Base-by-base conservation (phyloP, 2,113 vertebrate species). In the Indicator maculatus region DNA sequence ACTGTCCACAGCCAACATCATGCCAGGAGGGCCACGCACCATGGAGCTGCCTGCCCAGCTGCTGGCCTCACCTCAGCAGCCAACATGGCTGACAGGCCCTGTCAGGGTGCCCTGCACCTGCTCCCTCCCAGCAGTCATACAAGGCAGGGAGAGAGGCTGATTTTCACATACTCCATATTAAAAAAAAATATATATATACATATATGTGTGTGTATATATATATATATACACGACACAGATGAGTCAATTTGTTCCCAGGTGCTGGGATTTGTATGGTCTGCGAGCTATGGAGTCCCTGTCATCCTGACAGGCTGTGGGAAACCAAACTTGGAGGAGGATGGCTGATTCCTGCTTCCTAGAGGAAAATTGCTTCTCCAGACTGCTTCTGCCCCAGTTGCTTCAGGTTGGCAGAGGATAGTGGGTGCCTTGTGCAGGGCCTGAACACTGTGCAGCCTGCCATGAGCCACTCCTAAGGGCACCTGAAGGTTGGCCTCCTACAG, bases 11-110 rank as follows among this genome's bases (percentile, higher is more conserved):
- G 77, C 60, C 5, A 0, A 9, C 47, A 2, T 17, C 6, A 4
- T 0, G 38, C 60, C 78, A 5, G 30, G 67, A 5, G 17, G 38
- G 38, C 67, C 27, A 0, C 0, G 1, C 27, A 6, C 21, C 1
- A 2, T 2, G 7, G 23, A 16, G 27, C 76, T n/a, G 75, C 8
- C 2, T n/a, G 75, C 8, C 3, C 1, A 0, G 0, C 15, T 12
- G 38, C 77, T 61, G 9, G 1, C 65, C 70, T 85, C 71, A 75
- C 65, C 70, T 85, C 71, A 75, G 58, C 45, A 21, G 10, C 20
- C 53, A 26, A 30, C 12, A 61, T 77, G 87, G 65, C 4, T 6
- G 15, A 13, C 0, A 6, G 63, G 14, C 24, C 44, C 71, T 1
- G 9, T 1, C 53, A 28, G 47, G n/a, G 19, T 17, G 27, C 16